Conservation (phyloP, 2,888 invertebrate genomes). For the Isotomurus palustris region DNA sequence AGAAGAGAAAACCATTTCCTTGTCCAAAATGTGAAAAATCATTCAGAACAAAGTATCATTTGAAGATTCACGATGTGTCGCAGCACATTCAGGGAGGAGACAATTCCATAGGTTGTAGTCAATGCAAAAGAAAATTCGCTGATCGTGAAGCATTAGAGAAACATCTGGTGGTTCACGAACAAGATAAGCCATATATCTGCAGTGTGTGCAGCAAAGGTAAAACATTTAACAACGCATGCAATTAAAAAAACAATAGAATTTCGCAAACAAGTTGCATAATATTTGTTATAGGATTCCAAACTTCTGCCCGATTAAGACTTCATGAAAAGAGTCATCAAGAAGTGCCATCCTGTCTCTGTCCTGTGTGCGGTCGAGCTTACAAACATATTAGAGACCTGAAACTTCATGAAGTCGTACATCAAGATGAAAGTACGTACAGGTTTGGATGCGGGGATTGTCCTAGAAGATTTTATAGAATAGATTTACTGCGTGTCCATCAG, state of each 20-base stretch:
- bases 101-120: conserved; percentile 23
- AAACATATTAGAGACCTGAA: conserved; percentile 31
- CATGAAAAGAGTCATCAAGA: conserved; percentile 29
- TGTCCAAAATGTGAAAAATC: conserved; percentile 34
- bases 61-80: conserved; percentile 33
- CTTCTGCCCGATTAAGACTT: conserved; percentile 22
- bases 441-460: conserved; percentile 34
- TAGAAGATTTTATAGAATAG: conserved; percentile 31
- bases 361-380: conserved; percentile 28
- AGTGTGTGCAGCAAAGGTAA: conserved; percentile 25
- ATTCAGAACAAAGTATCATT: conserved; percentile 32
- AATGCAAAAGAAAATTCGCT: conserved; percentile 31
- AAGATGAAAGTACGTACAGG: conserved; percentile 31
- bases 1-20: conserved; percentile 28
- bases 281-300: conserved; percentile 20
- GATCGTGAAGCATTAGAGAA: conserved; percentile 23
- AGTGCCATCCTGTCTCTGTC: conserved; percentile 24
- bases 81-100: conserved; percentile 28
- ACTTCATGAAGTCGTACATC: conserved; percentile 32
- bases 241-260: background rate
- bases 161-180: conserved; percentile 23
- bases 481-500: conserved; percentile 31
- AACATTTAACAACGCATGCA: background rate
- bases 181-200: conserved; percentile 30
- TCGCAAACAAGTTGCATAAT: background rate